Percentiles rank a stretch among this genome's conserved stretches.
These are phyloP conservation scores for Bufo bufo DNA, from an alignment of 2,113 vertebrate genomes.

Conservation along the genomic window DNA sequence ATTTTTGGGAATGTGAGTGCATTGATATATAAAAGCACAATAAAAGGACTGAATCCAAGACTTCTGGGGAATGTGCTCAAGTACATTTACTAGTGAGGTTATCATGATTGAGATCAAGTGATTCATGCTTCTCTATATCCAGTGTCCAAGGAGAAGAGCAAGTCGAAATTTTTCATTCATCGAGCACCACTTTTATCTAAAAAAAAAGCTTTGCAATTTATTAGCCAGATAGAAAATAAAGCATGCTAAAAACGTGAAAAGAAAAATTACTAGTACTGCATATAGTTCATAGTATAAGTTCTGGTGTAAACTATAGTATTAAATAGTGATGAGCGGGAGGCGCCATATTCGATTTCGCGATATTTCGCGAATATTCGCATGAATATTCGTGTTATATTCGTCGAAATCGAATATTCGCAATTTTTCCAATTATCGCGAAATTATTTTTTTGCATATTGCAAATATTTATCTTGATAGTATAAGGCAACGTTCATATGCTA, in stretches of 20 bases:
- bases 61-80: neutral
- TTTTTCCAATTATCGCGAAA: no score
- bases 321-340: no score
- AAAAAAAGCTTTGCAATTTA: neutral
- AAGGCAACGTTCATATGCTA: no score
- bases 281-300: neutral
- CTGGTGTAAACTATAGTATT: neutral
- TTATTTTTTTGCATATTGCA: no score
- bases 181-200: neutral
- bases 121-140: conserved; percentile 24
- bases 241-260: neutral
- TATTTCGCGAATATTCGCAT: no score
- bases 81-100: conserved; percentile 17
- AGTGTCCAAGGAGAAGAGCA: neutral
- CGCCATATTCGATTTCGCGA: no score
- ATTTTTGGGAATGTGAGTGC: neutral
- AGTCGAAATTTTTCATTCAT: conserved; percentile 3
- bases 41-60: neutral
- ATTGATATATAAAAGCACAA: conserved; percentile 8
- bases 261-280: neutral
- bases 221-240: neutral
- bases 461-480: no score
- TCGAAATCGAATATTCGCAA: no score
- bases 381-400: no score
- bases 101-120: conserved; percentile 6